Conservation (phyloP, 2,113 vertebrate species). For the Neodontobutis hainanensis region DNA sequence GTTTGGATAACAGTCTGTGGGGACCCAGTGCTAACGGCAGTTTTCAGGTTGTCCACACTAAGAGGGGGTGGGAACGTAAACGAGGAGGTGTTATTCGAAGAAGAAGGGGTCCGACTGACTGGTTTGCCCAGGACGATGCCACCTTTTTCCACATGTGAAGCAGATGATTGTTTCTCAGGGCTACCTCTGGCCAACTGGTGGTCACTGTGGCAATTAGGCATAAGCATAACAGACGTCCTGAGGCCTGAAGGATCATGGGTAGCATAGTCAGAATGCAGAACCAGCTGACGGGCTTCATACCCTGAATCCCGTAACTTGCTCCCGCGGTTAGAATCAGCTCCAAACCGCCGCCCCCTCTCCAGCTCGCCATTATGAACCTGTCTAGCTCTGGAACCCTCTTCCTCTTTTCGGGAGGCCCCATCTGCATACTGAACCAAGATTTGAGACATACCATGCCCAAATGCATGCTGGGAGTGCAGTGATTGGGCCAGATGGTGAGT, state of each 20-base stretch:
- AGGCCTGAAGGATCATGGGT: slow-evolving; percentile 84
- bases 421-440: slow-evolving; percentile 90
- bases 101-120: slow-evolving; percentile 77
- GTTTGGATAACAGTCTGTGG: slow-evolving; percentile 96
- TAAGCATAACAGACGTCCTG: slow-evolving; percentile 90
- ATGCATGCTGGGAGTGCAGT: slow-evolving; percentile 86
- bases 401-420: slow-evolving; percentile 81
- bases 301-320: slow-evolving; percentile 71
- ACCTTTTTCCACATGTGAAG: slow-evolving; percentile 79
- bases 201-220: slow-evolving; percentile 87
- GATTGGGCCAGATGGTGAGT: slow-evolving; percentile 79
- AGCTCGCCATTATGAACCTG: slow-evolving; percentile 93
- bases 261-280: slow-evolving; percentile 86
- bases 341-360: slow-evolving; percentile 83
- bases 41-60: slow-evolving; percentile 85
- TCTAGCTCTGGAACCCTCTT: slow-evolving; percentile 78
- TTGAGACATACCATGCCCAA: slow-evolving; percentile 87
- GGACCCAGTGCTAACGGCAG: slow-evolving; percentile 79
- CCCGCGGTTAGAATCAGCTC: slow-evolving; percentile 66
- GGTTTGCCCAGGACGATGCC: slow-evolving; percentile 87
- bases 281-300: slow-evolving; percentile 88
- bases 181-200: slow-evolving; percentile 78
- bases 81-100: slow-evolving; percentile 80
- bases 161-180: slow-evolving; percentile 81
- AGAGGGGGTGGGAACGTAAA: slow-evolving; percentile 81